Percentiles rank a stretch among this genome's conserved stretches.
Evolutionary conservation across 2,888 invertebrate species (phyloP).

Genomic region (Cerastis rubricosa): DNA sequence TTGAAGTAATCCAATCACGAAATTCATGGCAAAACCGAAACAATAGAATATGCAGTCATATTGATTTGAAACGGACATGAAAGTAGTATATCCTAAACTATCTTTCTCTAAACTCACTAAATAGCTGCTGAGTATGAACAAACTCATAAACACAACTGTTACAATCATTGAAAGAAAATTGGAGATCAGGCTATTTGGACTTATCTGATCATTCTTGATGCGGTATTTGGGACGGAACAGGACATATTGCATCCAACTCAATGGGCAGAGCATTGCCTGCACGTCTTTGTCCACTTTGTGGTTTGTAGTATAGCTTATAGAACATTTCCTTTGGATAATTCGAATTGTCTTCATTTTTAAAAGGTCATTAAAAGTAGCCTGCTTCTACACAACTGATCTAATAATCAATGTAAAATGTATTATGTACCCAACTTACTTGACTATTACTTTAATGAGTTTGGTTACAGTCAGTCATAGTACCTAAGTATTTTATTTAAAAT

Average conservation of each 20-base stretch:
- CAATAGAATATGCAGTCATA: constrained; percentile 9
- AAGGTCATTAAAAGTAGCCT: background rate
- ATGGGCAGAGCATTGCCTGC: constrained; percentile 47
- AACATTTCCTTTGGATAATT: background rate
- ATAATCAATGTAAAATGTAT: background rate
- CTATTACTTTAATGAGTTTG: background rate
- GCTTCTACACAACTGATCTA: background rate
- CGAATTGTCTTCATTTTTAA: constrained; percentile 4
- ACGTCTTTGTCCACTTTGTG: constrained; percentile 53
- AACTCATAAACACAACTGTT: background rate
- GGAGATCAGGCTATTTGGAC: constrained; percentile 16
- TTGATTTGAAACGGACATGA: background rate
- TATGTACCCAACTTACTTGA: background rate
- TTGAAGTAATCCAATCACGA: background rate
- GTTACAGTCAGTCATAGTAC: background rate
- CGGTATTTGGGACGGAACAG: constrained; percentile 47
- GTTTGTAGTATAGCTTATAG: background rate
- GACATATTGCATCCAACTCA: constrained; percentile 44
- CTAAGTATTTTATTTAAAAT: background rate
- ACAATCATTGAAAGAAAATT: constrained; percentile 7
- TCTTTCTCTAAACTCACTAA: background rate
- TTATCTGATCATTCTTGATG: constrained; percentile 49
- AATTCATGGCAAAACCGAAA: constrained; percentile 29
- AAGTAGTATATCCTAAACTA: background rate
- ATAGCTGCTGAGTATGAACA: background rate